Base-by-base conservation (phyloP, 2,797 vertebrate genomes). In the Austrolebias charrua region DNA sequence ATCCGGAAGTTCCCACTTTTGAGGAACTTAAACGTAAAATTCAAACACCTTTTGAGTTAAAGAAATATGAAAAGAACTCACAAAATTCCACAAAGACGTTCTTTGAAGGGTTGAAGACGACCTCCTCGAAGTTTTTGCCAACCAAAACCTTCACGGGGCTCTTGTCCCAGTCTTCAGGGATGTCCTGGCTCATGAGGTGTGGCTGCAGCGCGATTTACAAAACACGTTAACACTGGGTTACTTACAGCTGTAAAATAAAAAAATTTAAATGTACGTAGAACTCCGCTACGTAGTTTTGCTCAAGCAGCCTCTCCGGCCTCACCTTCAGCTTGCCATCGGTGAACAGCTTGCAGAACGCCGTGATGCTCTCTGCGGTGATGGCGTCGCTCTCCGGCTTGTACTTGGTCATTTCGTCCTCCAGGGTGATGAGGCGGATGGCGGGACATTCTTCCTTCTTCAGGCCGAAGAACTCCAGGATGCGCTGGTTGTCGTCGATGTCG, bases 391-490 rank as follows among this genome's bases (percentile, higher is more conserved):
- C 94, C 0, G 97, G 97, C 71, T 94, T 98, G 91, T 98, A 99
- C 79, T 99, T 99, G 40, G 98, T 98, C 97, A 99, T 99, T 76
- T 99, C 98, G 40, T 99, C 98, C 81, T 99, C 97, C 67, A 99
- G 88, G 0, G 97, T 99, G 86, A 99, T 99, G 76, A 99, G 94
- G 16, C 97, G 94, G 51, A 98, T 92, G 6, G 97, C 96, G 0
- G 98, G 98, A 55, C 98, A 98, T 64, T 98, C 98, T 19, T 98
- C 98, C 59, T 97, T 98, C 92, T 97, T 98, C 8, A 99, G 91
- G 60, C 98, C 98, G 1, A 99, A 99, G 82, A 99, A 99, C 89
- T 99, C 98, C 46, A 99, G 81, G 86, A 99, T 98, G 58, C 98
- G 93, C 90, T 98, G 97, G 91, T 99, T 99, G 89, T 99, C 98